These are phyloP conservation scores for Cecidostiba fungosa DNA, from an alignment of 2,888 invertebrate species.

Conservation along the genomic window DNA sequence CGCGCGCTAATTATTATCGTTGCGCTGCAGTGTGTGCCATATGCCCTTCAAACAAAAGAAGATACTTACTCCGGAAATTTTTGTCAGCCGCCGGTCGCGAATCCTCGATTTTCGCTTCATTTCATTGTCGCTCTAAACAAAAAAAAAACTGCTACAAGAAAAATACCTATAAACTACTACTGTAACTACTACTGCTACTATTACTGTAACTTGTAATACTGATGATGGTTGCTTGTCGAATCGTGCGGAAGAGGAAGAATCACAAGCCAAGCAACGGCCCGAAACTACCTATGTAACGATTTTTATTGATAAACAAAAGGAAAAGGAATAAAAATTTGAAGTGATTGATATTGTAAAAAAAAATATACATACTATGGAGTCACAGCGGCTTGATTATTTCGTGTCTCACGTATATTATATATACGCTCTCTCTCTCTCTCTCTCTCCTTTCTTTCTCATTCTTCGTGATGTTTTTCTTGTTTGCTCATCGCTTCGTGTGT, in stretches of 20 bases:
- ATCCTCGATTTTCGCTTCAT: not conserved
- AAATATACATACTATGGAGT: not conserved
- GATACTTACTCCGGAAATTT: slow-evolving; percentile 1
- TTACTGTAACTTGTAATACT: slow-evolving; percentile 68
- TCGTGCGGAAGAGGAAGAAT: slow-evolving; percentile 63
- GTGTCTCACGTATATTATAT: slow-evolving; percentile 13
- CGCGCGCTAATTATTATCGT: slow-evolving; percentile 10
- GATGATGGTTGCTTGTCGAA: slow-evolving; percentile 72
- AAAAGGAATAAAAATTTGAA: slow-evolving; percentile 74
- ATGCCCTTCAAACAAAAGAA: not conserved
- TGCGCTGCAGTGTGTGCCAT: slow-evolving; percentile 18
- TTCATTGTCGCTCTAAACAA: slow-evolving; percentile 65
- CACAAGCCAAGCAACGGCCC: slow-evolving; percentile 70
- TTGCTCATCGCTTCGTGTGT: slow-evolving; percentile 41
- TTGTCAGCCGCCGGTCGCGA: slow-evolving; percentile 34
- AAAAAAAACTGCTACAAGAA: slow-evolving; percentile 44
- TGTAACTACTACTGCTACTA: slow-evolving; percentile 71
- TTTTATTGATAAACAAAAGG: slow-evolving; percentile 77
- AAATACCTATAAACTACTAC: slow-evolving; percentile 66
- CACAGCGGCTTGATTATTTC: slow-evolving; percentile 43
- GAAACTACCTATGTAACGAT: slow-evolving; percentile 77
- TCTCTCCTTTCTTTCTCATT: not conserved
- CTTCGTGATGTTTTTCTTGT: slow-evolving; percentile 11
- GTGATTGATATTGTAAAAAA: slow-evolving; percentile 70
- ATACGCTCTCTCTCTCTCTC: not conserved